Percentiles rank a stretch among this genome's conserved stretches.
Evolutionary conservation across 2,797 vertebrate genomes (phyloP).

Genomic region (Chlorospingus flavigularis): DNA sequence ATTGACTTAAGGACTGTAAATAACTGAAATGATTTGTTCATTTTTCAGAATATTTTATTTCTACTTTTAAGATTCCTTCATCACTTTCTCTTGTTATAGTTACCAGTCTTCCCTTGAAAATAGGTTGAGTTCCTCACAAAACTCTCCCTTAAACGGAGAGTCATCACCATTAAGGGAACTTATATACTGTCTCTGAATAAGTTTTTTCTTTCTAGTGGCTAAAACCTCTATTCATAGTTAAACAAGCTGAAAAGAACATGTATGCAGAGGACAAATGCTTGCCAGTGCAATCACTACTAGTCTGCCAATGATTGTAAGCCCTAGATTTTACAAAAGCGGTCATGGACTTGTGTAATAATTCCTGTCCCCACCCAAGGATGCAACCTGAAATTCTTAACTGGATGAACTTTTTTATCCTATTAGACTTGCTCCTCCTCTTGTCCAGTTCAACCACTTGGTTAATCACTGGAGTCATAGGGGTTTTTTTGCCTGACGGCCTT

Average conservation of each 20-base stretch:
- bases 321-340: neutral
- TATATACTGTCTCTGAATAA: neutral
- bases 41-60: neutral
- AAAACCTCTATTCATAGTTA: neutral
- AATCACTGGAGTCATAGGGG: neutral
- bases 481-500: neutral
- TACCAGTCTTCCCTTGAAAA: neutral
- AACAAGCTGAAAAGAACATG: neutral
- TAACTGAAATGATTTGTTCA: neutral
- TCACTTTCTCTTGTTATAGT: neutral
- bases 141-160: neutral
- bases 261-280: neutral
- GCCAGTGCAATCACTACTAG: neutral
- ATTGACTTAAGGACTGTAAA: neutral
- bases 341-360: neutral
- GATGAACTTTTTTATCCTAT: conserved; percentile 2
- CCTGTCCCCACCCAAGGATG: neutral
- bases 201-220: neutral
- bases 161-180: neutral
- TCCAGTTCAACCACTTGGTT: neutral
- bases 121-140: neutral
- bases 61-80: neutral
- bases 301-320: neutral
- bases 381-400: conserved; percentile 1
- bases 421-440: neutral